A percentile compares a stretch with the other conserved stretches of the same genome.
Evolutionary conservation across 2,888 invertebrate genomes (phyloP).

Genomic region (Aethes cnicana): DNA sequence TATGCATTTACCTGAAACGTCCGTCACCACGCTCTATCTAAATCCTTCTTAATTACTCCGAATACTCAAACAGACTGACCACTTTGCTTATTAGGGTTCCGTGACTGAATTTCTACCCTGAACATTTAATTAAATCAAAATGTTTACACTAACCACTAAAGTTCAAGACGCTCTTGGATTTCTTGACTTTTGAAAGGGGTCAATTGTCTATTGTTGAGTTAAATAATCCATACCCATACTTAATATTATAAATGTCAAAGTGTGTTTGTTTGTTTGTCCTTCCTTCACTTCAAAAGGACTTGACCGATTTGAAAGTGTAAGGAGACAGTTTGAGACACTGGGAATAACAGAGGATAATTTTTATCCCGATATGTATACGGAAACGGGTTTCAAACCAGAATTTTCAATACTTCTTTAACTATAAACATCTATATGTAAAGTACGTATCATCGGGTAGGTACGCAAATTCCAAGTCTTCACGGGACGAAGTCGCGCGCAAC

Average conservation of each 20-base stretch:
- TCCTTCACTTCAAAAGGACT: too few relatives aligned
- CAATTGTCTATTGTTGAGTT: neutral
- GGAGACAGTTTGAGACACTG: too few relatives aligned
- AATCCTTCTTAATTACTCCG: conserved; percentile 31
- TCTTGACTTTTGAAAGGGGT: neutral
- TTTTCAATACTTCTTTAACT: too few relatives aligned
- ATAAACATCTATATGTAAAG: too few relatives aligned
- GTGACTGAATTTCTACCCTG: conserved; percentile 12
- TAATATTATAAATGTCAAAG: neutral
- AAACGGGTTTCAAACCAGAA: too few relatives aligned
- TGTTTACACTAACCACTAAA: conserved; percentile 19
- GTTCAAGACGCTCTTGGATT: conserved; percentile 8
- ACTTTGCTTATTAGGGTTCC: conserved; percentile 27
- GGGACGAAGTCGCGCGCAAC: too few relatives aligned
- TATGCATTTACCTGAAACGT: conserved; percentile 18
- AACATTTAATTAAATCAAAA: conserved; percentile 25
- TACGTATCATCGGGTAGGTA: too few relatives aligned
- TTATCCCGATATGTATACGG: too few relatives aligned
- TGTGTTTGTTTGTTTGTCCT: too few relatives aligned
- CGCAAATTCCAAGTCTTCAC: too few relatives aligned
- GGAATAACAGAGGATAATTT: too few relatives aligned
- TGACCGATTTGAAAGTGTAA: too few relatives aligned
- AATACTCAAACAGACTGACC: conserved; percentile 29
- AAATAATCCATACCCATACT: neutral
- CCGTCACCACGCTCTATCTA: conserved; percentile 16